phyloP scores from a whole-genome alignment of 2,888 invertebrate species.

The Drosophila aldrichi region DNA sequence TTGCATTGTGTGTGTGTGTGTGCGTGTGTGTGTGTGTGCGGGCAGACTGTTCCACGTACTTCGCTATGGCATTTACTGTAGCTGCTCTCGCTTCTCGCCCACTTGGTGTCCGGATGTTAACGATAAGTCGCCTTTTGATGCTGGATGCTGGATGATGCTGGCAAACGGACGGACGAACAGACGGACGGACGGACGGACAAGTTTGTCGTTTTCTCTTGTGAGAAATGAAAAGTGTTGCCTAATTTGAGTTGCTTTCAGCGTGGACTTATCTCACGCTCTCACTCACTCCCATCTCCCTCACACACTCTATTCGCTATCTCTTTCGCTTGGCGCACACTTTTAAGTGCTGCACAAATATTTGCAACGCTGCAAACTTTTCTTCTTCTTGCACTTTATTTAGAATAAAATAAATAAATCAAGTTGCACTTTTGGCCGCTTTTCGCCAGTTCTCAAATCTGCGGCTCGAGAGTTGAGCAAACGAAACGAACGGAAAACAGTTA shows the following conservation, averaged over 20 bases:
- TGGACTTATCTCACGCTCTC: constrained; percentile 18
- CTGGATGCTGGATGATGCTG: constrained; percentile 5
- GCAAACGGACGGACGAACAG: constrained; percentile 6
- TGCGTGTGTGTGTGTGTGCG: constrained; percentile 5
- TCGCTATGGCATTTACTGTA: background rate
- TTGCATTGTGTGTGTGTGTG: constrained; percentile 46
- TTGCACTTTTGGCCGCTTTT: constrained; percentile 32
- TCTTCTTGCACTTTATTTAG: background rate
- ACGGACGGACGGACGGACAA: constrained; percentile 6
- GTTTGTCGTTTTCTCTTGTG: constrained; percentile 25
- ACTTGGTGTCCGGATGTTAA: constrained; percentile 32
- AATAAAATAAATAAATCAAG: constrained; percentile 46
- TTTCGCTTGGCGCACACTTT: constrained; percentile 19
- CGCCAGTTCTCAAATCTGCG: constrained; percentile 7
- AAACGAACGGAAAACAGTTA: constrained; percentile 6
- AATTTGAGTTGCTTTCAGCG: constrained; percentile 24
- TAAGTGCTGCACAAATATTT: constrained; percentile 63
- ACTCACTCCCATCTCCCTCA: background rate
- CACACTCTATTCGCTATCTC: no score
- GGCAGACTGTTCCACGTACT: constrained; percentile 24
- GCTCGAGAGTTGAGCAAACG: constrained; percentile 55
- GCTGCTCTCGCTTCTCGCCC: background rate
- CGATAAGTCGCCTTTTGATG: constrained; percentile 44
- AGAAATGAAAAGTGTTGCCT: constrained; percentile 25
- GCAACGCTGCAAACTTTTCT: constrained; percentile 30